A percentile compares a stretch with the other conserved stretches of the same genome.
These are phyloP conservation scores for Sycophila texana DNA, from an alignment of 2,888 invertebrate genomes.

Conservation along the genomic window DNA sequence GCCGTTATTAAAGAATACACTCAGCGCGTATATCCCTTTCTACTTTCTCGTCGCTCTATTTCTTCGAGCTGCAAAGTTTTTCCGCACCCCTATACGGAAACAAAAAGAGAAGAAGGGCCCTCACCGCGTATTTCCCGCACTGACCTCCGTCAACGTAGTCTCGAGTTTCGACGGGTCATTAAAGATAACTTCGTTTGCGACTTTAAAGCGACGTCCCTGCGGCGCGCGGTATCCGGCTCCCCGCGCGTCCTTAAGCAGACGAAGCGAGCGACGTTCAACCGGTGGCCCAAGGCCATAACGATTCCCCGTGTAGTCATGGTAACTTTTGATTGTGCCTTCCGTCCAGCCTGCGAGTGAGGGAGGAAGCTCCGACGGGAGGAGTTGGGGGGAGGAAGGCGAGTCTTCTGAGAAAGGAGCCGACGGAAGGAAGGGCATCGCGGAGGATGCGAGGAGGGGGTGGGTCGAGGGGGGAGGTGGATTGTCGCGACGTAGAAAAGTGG, in stretches of 20 bases:
- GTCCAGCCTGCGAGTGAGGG: slow-evolving; percentile 38
- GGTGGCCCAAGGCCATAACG: slow-evolving; percentile 55
- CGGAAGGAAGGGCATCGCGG: slow-evolving; percentile 5
- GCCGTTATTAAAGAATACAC: no score
- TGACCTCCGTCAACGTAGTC: neutral
- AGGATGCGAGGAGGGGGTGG: neutral
- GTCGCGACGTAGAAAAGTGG: slow-evolving; percentile 30
- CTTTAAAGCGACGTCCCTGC: slow-evolving; percentile 18
- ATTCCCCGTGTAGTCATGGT: slow-evolving; percentile 67
- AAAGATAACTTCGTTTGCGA: slow-evolving; percentile 15
- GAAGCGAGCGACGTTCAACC: slow-evolving; percentile 51
- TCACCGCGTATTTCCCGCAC: neutral
- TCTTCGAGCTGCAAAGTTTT: no score
- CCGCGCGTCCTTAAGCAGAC: slow-evolving; percentile 3
- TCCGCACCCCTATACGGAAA: neutral
- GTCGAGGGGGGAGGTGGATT: slow-evolving; percentile 15
- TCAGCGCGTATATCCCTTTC: neutral
- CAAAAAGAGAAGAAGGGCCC: neutral
- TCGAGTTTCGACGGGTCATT: slow-evolving; percentile 2
- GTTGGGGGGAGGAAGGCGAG: neutral
- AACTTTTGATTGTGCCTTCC: slow-evolving; percentile 71
- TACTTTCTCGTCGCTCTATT: neutral
- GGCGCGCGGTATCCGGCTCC: neutral
- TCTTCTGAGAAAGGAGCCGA: slow-evolving; percentile 12
- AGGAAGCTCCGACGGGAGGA: neutral